Evolutionary conservation across 2,888 invertebrate species (phyloP), one percentile per base, ranked within the genome.

Genomic region (Altica lythri): DNA sequence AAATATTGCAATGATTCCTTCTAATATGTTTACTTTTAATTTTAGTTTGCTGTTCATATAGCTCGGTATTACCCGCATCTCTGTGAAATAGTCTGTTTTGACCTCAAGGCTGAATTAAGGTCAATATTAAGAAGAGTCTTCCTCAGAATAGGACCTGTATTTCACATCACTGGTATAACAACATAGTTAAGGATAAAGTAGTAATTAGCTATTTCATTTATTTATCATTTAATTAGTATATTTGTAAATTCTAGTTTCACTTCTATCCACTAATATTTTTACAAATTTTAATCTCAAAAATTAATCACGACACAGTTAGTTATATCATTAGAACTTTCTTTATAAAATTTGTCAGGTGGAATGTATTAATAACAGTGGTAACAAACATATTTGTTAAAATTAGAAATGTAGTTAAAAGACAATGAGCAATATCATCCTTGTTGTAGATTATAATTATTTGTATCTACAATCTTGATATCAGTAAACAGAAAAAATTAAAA

Each of bases 1-100:
- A n/a, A n/a, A n/a, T n/a, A n/a, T n/a, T n/a, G n/a, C n/a, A n/a
- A n/a, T n/a, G n/a, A n/a, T n/a, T n/a, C n/a, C n/a, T n/a, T n/a
- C n/a, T n/a, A n/a, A n/a, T n/a, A n/a, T n/a, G n/a, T n/a, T n/a
- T n/a, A n/a, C n/a, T n/a, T n/a, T n/a, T n/a, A n/a, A 25, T 61
- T 84, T 46, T 83, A 95, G 90, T 96, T 97, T 81, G 90, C 90
- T 64, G 86, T 90, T 9, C 96, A 97, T 76, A 90, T 94, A n/a
- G 88, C 92, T 32, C 89, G 86, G 72, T 95, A 95, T 78, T 97
- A 96, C 77, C 86, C 89, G 0, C 81, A 89, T 58, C 81, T 97
- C 57, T 97, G 97, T 76, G 96, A 97, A 77, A 86, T 95, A 69
- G 90, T 95, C 71, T 93, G 94, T 78, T 91, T 93, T 76, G 95